phyloP scores from a whole-genome alignment of 2,113 vertebrate species.

The Leuciscus idus region DNA sequence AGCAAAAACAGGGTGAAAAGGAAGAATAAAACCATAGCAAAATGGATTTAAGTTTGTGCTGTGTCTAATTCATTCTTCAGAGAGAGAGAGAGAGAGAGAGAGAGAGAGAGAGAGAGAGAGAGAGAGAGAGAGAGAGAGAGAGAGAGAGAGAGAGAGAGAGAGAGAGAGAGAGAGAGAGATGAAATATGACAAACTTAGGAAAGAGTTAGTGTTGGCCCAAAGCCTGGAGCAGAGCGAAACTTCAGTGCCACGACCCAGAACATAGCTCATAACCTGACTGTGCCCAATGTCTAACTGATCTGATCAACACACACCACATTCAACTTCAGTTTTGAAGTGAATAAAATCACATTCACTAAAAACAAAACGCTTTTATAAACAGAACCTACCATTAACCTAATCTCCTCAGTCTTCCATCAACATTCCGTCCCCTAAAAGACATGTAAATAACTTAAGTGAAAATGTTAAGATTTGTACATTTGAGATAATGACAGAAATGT shows the following conservation, averaged over 20 bases:
- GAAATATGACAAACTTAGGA: conserved; percentile 23
- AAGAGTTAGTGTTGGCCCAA: conserved; percentile 27
- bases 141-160: not conserved
- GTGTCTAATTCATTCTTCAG: not conserved
- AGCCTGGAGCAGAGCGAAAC: conserved; percentile 26
- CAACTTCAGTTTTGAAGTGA: not conserved
- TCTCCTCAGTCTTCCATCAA: not conserved
- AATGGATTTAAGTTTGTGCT: not conserved
- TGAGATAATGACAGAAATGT: not conserved
- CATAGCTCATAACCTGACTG: conserved; percentile 19
- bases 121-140: not conserved
- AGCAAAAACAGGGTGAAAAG: not conserved
- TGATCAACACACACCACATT: not conserved
- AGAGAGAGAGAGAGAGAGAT: not conserved
- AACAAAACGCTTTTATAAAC: not conserved
- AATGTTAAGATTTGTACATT: not conserved
- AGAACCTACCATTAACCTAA: not conserved
- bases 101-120: not conserved
- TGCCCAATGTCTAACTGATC: conserved; percentile 8
- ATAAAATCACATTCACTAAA: not conserved
- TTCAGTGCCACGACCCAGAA: conserved; percentile 16
- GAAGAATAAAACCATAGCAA: not conserved
- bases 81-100: not conserved
- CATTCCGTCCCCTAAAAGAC: not conserved
- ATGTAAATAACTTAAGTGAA: not conserved